Percentiles rank a stretch among this genome's conserved stretches.
These are phyloP conservation scores for Halotydeus destructor DNA, from an alignment of 1,140 invertebrate genomes.

Conservation along the genomic window DNA sequence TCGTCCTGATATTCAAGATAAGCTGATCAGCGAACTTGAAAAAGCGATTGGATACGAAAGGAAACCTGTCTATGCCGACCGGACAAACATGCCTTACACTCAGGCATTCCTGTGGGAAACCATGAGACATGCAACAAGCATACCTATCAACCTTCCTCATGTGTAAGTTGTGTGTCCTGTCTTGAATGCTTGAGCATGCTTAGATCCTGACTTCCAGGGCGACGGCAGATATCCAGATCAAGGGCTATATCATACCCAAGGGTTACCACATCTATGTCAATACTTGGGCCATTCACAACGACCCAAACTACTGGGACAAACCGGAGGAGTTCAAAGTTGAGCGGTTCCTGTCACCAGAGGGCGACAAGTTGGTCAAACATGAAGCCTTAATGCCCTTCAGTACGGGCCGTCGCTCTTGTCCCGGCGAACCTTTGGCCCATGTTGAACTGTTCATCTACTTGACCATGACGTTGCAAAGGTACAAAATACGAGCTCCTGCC, in stretches of 20 bases:
- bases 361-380: slow-evolving; percentile 16
- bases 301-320: slow-evolving; percentile 39
- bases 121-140: slow-evolving; percentile 16
- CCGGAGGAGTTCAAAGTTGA: slow-evolving; percentile 46
- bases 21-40: slow-evolving; percentile 21
- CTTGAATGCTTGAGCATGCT: too few relatives aligned
- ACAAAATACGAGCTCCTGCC: too few relatives aligned
- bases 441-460: slow-evolving; percentile 66
- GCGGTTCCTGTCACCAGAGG: slow-evolving; percentile 28
- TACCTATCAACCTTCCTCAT: slow-evolving; percentile 10
- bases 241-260: slow-evolving; percentile 15
- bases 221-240: slow-evolving; percentile 11
- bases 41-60: slow-evolving; percentile 15
- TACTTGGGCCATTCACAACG: slow-evolving; percentile 42
- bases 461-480: slow-evolving; percentile 50
- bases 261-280: slow-evolving; percentile 35
- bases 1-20: slow-evolving; percentile 23
- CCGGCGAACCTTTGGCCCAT: slow-evolving; percentile 58
- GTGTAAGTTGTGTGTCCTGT: not conserved
- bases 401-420: slow-evolving; percentile 57
- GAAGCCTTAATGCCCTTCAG: slow-evolving; percentile 20
- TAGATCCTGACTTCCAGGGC: too few relatives aligned
- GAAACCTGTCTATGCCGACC: slow-evolving; percentile 15
- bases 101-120: slow-evolving; percentile 19
- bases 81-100: slow-evolving; percentile 15